Base-by-base conservation (phyloP, 2,888 invertebrate species). In the Torymus auratus region DNA sequence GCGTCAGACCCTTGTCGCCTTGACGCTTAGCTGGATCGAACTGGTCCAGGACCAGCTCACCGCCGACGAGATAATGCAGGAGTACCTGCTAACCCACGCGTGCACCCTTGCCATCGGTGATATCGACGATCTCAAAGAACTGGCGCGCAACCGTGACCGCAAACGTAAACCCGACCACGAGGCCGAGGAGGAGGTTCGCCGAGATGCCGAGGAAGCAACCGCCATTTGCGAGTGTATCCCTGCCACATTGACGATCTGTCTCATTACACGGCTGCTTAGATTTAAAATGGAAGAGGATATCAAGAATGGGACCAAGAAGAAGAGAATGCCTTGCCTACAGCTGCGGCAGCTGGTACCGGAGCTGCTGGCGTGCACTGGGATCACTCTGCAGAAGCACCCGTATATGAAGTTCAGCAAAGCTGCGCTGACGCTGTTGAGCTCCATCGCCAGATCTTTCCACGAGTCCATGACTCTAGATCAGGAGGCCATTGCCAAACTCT, bases 321-420 rank as follows among this genome's bases (percentile, higher is more conserved):
- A 85, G 78, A 82, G 85, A 7, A 41, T 41, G 0, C 85, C 86
- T 4, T 88, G 88, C 78, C 82, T 86, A 10, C 89, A 89, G 50
- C 83, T 91, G 28, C 85, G 88, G 14, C 87, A 88, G 53, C 85
- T 91, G 83, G 87, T 90, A 53, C 89, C 89, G 0, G 89, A 90
- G 71, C 72, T 90, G 2, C 87, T 89, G 84, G 76, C 80, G 0
- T 90, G 89, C 78, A 83, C 89, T 7, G 87, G 87, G 13, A 83
- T 85, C 15, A 89, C 88, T 7, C 72, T 91, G 17, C 90, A 89
- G 20, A 88, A 86, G 12, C 87, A 89, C 60, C 86, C 88, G 0
- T 90, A 88, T 52, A 69, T 87, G 0, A 87, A 86, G 15, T 90
- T 91, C 56, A 90, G 89, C 70, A 86, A 86, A 60, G 89, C 89